These are phyloP conservation scores for Pocillopora meandrina DNA, from an alignment of 92 coral and sea anemone species.

Conservation along the genomic window DNA sequence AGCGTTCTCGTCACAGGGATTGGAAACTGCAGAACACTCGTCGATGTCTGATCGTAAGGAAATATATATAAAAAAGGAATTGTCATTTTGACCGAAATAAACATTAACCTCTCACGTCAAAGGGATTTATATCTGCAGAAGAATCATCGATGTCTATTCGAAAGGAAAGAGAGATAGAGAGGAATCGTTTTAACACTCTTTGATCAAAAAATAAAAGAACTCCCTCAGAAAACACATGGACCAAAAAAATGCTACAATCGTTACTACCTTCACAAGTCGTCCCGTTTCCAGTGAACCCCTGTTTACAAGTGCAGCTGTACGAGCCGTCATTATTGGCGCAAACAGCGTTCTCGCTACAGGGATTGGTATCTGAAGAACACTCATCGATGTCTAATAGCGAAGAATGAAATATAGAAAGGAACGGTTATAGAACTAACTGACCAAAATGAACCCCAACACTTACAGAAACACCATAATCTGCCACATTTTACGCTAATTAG, in stretches of 20 bases:
- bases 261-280: slow-evolving; percentile 43
- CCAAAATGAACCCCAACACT: too few relatives aligned
- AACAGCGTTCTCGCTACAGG: slow-evolving; percentile 43
- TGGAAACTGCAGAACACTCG: slow-evolving; percentile 53
- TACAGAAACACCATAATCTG: too few relatives aligned
- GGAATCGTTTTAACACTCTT: too few relatives aligned
- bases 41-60: slow-evolving; percentile 26
- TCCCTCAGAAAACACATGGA: too few relatives aligned
- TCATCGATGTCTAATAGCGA: too few relatives aligned
- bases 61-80: not conserved
- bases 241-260: too few relatives aligned
- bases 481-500: too few relatives aligned
- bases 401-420: not conserved
- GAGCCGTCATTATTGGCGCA: slow-evolving; percentile 35
- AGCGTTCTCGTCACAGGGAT: slow-evolving; percentile 56
- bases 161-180: too few relatives aligned
- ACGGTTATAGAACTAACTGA: not conserved
- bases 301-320: slow-evolving; percentile 51
- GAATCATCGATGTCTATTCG: too few relatives aligned
- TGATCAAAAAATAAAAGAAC: too few relatives aligned
- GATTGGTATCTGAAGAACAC: not conserved
- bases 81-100: too few relatives aligned
- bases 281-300: slow-evolving; percentile 53
- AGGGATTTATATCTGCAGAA: slow-evolving; percentile 1
- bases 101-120: not conserved